Evolutionary conservation across 2,113 vertebrate species (phyloP), one percentile per base, ranked within the genome.

Genomic region (Archocentrus centrarchus): DNA sequence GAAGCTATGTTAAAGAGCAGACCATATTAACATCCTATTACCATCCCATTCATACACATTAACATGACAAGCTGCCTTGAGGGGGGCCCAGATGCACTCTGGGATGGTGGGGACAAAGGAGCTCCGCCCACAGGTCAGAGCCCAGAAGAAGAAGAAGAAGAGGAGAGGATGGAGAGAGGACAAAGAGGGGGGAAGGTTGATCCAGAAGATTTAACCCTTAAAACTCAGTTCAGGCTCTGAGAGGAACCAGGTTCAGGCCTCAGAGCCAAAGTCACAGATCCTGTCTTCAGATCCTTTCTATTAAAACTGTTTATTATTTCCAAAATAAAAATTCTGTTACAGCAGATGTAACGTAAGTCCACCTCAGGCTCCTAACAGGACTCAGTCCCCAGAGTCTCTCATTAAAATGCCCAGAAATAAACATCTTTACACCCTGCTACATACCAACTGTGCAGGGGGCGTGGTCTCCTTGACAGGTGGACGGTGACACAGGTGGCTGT

Each of bases 11-110:
- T 70, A 70, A 70, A 70, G 24, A 53, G 44, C 44, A 53, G 44
- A 70, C 27, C 15, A 53, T 70, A 70, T 70, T 70, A 70, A 53
- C 66, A 70, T 70, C 44, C 44, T 53, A 70, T 70, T 70, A 70
- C 44, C 66, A 53, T 70, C 10, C 44, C 66, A 70, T 70, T 53
- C 44, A 70, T 70, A 53, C 24, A 53, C 66, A 70, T 70, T 70
- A 70, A 70, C 66, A 70, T 70, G 66, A 70, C 44, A 70, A 70
- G 44, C 66, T 70, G 66, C 66, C 66, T 70, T 11, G 6, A 70
- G 44, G 66, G 66, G 44, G 24, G 24, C 66, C 24, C 44, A 53
- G 66, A 70, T 30, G 66, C 44, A 70, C 44, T 70, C 66, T 70
- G 66, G 66, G 66, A 53, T 13, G 44, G 66, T 32, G 44, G 15